phyloP scores from a whole-genome alignment of 2,113 vertebrate species.

The Notiomystis cincta region DNA sequence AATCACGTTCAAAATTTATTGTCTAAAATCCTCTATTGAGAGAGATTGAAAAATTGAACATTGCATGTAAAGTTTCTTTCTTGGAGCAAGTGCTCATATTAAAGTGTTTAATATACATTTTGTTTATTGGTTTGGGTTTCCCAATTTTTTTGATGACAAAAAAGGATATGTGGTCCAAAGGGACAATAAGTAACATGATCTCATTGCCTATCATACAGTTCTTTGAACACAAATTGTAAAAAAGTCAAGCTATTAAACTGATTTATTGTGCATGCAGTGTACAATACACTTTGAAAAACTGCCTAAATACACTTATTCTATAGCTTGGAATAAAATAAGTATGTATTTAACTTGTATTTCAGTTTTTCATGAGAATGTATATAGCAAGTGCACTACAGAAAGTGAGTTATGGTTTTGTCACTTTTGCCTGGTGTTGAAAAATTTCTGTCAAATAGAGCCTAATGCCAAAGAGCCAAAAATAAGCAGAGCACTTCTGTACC shows the following conservation, averaged over 20 bases:
- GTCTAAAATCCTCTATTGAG: constrained; percentile 39
- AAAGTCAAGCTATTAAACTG: constrained; percentile 56
- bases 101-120: neutral
- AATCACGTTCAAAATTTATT: constrained; percentile 58
- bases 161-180: constrained; percentile 6
- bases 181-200: constrained; percentile 59
- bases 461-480: neutral
- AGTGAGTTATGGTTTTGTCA: neutral
- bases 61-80: constrained; percentile 34
- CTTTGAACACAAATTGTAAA: constrained; percentile 62
- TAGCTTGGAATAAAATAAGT: constrained; percentile 65
- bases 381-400: constrained; percentile 27
- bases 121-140: neutral
- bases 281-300: constrained; percentile 62
- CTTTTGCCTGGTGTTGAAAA: neutral
- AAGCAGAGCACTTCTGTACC: neutral
- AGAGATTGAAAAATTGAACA: constrained; percentile 30
- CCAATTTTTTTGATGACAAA: neutral
- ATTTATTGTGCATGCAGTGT: constrained; percentile 69
- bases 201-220: constrained; percentile 56
- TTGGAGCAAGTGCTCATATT: constrained; percentile 34
- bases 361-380: constrained; percentile 63
- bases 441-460: neutral
- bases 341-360: constrained; percentile 65
- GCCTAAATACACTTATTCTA: constrained; percentile 65